Base-by-base conservation (phyloP, 1,140 invertebrate species). In the Megalonaias nervosa region DNA sequence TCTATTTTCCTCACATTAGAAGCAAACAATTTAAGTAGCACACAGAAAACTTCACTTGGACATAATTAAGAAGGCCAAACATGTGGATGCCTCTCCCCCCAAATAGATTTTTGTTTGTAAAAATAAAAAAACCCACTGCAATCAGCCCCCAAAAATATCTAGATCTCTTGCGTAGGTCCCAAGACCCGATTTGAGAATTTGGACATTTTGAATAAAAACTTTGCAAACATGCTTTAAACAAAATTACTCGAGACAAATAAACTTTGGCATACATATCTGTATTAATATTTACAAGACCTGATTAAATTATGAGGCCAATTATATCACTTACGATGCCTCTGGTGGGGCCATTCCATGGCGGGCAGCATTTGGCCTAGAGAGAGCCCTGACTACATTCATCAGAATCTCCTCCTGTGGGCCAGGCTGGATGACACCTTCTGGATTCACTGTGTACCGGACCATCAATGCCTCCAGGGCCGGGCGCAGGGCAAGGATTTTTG, bases 401-500 rank as follows among this genome's bases (percentile, higher is more conserved):
- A 91, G 84, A 23, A 71, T 31, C 62, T 85, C 81, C 62, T 91
- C 89, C 69, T 86, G 82, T 0, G 74, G 81, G 17, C 82, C 83
- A 19, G 88, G 87, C 13, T 78, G 79, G 13, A 72, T 72, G 1
- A 90, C 80, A 17, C 79, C 82, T 85, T 96, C 95, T 0, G 98
- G 97, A 79, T 97, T 93, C 71, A 93, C 92, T 9, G 96, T 94
- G 1, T 94, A 94, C 66, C 94, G 90, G 11, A 97, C 93, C 1
- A 99, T 94, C 0, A 99, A 91, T 79, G 94, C 92, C 91, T 99
- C 98, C 4, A 99, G 88, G 1, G 95, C 95, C 0, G 97, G 97
- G 76, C 97, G 93, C 1, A 99, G 90, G 12, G 96, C 95, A 0
- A 97, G 93, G 74, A 99, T 94, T 9, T 94, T 93, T 0, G 96